phyloP scores from a whole-genome alignment of 2,797 vertebrate species.

The Typhlichthys subterraneus region DNA sequence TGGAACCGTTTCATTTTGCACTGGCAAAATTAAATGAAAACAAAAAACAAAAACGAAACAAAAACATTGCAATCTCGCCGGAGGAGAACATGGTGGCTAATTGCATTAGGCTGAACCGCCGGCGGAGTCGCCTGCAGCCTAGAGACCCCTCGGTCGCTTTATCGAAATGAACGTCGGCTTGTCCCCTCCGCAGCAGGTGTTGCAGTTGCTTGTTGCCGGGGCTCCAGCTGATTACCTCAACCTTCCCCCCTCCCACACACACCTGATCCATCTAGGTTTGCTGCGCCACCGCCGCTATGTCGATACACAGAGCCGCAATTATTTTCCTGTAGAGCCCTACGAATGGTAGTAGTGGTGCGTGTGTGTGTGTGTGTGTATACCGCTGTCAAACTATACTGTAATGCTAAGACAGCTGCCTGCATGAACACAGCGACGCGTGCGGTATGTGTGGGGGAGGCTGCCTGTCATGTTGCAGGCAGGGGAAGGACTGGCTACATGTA shows the following conservation, averaged over 20 bases:
- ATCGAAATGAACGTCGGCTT: constrained; percentile 65
- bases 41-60: constrained; percentile 56
- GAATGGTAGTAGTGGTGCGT: constrained; percentile 37
- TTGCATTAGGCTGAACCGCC: constrained; percentile 71
- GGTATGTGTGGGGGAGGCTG: constrained; percentile 24
- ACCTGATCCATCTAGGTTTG: constrained; percentile 68
- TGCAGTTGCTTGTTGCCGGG: constrained; percentile 64
- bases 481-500: constrained; percentile 26
- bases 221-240: constrained; percentile 74
- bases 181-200: constrained; percentile 75
- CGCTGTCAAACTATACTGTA: constrained; percentile 35
- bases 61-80: constrained; percentile 57
- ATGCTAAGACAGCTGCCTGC: constrained; percentile 26
- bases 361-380: constrained; percentile 5
- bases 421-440: constrained; percentile 14
- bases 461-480: constrained; percentile 39
- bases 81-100: constrained; percentile 73
- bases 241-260: constrained; percentile 47
- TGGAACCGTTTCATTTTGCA: constrained; percentile 74
- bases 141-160: constrained; percentile 61
- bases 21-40: constrained; percentile 76
- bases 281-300: constrained; percentile 27
- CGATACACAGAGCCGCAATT: constrained; percentile 56
- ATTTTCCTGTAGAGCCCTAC: constrained; percentile 55
- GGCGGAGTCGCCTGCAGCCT: constrained; percentile 52